These are phyloP conservation scores for Arctopsyche grandis DNA, from an alignment of 1,140 invertebrate species.

Conservation along the genomic window DNA sequence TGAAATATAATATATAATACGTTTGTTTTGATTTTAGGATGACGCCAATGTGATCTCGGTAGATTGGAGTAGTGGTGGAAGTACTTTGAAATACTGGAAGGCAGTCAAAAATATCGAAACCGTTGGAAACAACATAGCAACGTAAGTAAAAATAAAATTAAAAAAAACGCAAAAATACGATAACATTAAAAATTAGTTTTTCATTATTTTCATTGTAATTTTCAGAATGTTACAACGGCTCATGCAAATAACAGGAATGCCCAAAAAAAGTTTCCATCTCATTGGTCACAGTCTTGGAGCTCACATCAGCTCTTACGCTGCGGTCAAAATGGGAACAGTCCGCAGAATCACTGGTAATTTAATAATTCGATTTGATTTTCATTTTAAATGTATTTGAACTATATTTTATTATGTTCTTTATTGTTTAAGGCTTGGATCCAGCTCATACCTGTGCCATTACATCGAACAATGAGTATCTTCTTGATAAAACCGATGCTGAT, in stretches of 20 bases:
- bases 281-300: conserved; percentile 73
- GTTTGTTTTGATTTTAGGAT: conserved; percentile 56
- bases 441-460: conserved; percentile 72
- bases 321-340: conserved; percentile 62
- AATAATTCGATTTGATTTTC: not conserved
- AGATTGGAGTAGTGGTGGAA: conserved; percentile 69
- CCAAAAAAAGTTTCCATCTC: conserved; percentile 65
- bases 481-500: conserved; percentile 69
- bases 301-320: conserved; percentile 69
- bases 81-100: conserved; percentile 70
- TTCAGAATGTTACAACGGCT: conserved; percentile 59
- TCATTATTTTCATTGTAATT: not conserved
- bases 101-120: conserved; percentile 67
- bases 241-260: conserved; percentile 58
- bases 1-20: not conserved
- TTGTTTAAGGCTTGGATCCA: conserved; percentile 69
- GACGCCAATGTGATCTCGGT: conserved; percentile 68
- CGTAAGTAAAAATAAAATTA: conserved; percentile 56
- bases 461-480: conserved; percentile 59
- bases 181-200: conserved; percentile 28
- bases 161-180: not conserved
- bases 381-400: not conserved
- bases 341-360: conserved; percentile 60
- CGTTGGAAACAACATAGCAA: conserved; percentile 65
- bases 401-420: conserved; percentile 49